Conservation (phyloP, 2,888 invertebrate species). For the Aspidapion aeneum region DNA sequence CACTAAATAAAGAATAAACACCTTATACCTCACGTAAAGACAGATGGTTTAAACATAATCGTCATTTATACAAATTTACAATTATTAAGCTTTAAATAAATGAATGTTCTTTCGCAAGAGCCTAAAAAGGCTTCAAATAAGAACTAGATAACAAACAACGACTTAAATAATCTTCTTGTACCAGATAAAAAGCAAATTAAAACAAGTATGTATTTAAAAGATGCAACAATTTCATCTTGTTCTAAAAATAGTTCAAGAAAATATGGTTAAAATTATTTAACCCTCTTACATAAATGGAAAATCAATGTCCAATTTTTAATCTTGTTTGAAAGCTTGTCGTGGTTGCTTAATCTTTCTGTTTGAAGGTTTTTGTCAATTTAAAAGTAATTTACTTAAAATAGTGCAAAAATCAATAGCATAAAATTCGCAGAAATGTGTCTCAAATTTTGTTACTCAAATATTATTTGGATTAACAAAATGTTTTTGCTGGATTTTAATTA, state of each 20-base stretch:
- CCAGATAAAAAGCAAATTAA: neutral
- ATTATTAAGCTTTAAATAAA: neutral
- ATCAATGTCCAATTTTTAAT: neutral
- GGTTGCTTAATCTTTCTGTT: neutral
- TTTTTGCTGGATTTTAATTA: no score
- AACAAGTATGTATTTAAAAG: neutral
- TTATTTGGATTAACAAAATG: no score
- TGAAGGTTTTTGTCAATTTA: neutral
- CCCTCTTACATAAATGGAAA: neutral
- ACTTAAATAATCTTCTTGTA: neutral
- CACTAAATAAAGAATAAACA: neutral
- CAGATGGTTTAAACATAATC: neutral
- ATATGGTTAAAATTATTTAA: neutral
- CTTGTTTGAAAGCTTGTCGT: neutral
- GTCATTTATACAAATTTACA: neutral
- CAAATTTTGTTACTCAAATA: no score
- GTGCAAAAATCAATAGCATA: no score
- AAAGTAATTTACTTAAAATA: neutral
- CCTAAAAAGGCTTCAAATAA: no score
- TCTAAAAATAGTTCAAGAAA: neutral
- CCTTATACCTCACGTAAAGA: neutral
- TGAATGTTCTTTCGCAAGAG: neutral
- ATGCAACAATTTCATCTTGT: neutral
- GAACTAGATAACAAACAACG: neutral
- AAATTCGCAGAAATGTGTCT: no score